Evolutionary conservation across 2,888 invertebrate species (phyloP).

Genomic region (Ametastegia equiseti): DNA sequence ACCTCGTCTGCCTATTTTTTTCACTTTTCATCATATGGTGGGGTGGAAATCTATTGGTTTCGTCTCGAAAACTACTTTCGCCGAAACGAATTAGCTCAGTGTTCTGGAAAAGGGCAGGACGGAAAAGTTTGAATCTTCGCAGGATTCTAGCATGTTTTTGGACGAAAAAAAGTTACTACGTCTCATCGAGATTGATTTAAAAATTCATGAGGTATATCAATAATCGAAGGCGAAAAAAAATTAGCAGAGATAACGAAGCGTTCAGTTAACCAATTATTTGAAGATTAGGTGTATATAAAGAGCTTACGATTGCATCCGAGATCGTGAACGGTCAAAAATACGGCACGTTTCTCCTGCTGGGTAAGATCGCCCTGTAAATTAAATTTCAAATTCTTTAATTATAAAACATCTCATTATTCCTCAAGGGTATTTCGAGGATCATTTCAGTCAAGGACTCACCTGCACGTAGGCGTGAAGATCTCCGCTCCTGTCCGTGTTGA

Average conservation of each 20-base stretch:
- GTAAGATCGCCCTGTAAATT: slow-evolving; percentile 86
- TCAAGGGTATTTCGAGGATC: neutral
- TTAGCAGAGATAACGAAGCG: no score
- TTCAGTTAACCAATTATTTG: no score
- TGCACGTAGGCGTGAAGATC: slow-evolving; percentile 88
- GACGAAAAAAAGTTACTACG: no score
- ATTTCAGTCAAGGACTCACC: slow-evolving; percentile 76
- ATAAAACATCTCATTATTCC: neutral
- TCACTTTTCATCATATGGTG: neutral
- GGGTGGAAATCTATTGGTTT: no score
- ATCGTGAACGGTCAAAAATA: slow-evolving; percentile 93
- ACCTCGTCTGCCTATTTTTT: neutral
- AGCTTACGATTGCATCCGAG: slow-evolving; percentile 89
- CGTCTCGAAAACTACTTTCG: no score
- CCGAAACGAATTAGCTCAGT: no score
- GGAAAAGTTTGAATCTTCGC: no score
- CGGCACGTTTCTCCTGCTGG: slow-evolving; percentile 88
- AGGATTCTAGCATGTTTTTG: no score
- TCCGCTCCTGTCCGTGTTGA: slow-evolving; percentile 86
- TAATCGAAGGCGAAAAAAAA: neutral
- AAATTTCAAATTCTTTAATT: neutral
- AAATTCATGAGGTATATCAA: no score
- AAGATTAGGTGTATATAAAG: no score
- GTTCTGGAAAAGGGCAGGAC: no score
- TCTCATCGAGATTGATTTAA: no score